A percentile compares a stretch with the other conserved stretches of the same genome.
Conservation (phyloP, 2,797 vertebrate genomes). For the Vespertilio murinus region DNA sequence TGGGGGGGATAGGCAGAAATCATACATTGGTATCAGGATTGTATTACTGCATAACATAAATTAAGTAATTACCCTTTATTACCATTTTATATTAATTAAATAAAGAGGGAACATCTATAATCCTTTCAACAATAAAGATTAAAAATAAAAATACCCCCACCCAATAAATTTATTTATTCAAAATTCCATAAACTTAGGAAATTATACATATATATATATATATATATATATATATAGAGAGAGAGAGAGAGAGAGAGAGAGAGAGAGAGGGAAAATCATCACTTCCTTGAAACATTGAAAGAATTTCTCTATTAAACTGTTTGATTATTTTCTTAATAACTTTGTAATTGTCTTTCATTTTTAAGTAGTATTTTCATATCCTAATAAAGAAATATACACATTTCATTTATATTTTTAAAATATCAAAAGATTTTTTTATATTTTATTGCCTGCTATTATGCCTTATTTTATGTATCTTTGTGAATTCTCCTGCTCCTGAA, state of each 20-base stretch:
- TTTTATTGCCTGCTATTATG: background rate
- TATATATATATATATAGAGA: no score
- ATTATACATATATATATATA: no score
- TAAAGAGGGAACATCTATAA: background rate
- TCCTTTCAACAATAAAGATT: no score
- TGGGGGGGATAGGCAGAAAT: background rate
- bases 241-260: background rate
- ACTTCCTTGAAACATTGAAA: background rate
- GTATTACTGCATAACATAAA: background rate
- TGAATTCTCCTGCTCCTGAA: background rate
- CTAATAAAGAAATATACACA: slow-evolving; percentile 1
- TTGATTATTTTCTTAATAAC: background rate
- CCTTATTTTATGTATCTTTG: background rate
- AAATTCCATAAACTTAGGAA: background rate
- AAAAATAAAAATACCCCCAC: no score
- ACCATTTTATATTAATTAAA: background rate
- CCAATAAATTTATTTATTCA: background rate
- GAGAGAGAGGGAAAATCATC: background rate
- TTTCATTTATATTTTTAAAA: background rate
- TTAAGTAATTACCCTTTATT: background rate
- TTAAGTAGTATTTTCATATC: background rate
- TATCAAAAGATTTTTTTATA: background rate
- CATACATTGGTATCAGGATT: background rate
- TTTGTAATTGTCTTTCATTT: background rate
- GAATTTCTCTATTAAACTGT: background rate